These are phyloP conservation scores for Anarsia innoxiella DNA, from an alignment of 2,888 invertebrate genomes.

Conservation along the genomic window DNA sequence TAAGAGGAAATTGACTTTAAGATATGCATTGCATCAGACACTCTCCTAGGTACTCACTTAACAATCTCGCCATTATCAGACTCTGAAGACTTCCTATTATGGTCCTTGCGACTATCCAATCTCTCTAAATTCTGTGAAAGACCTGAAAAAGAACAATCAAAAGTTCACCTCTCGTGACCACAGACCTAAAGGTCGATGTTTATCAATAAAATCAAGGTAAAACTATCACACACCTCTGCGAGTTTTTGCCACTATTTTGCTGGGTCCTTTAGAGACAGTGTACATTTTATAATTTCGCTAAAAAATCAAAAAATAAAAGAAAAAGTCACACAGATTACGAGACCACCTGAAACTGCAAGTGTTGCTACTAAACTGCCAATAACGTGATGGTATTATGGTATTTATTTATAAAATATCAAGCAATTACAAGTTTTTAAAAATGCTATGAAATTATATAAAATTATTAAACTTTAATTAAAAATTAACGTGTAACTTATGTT, in stretches of 20 bases:
- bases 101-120: constrained; percentile 83
- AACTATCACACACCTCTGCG: constrained; percentile 77
- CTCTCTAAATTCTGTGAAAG: constrained; percentile 88
- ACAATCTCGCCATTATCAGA: constrained; percentile 79
- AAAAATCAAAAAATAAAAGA: constrained; percentile 59
- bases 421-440: too few relatives aligned
- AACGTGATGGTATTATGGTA: too few relatives aligned
- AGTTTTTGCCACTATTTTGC: constrained; percentile 91
- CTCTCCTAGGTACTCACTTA: constrained; percentile 66
- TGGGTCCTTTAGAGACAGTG: constrained; percentile 90
- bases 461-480: too few relatives aligned
- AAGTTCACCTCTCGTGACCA: constrained; percentile 31
- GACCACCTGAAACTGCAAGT: constrained; percentile 16
- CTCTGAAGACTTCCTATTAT: constrained; percentile 80
- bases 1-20: constrained; percentile 52
- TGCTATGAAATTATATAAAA: too few relatives aligned
- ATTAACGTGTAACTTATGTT: too few relatives aligned
- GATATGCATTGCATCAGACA: constrained; percentile 27
- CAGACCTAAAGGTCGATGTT: constrained; percentile 17
- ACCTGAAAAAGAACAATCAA: constrained; percentile 70
- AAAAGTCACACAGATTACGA: constrained; percentile 47
- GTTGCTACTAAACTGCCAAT: constrained; percentile 2
- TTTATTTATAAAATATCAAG: too few relatives aligned
- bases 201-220: constrained; percentile 11
- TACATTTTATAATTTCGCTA: constrained; percentile 80